These are phyloP conservation scores for Spheniscus mendiculus DNA, from an alignment of 2,113 vertebrate species.

Conservation along the genomic window DNA sequence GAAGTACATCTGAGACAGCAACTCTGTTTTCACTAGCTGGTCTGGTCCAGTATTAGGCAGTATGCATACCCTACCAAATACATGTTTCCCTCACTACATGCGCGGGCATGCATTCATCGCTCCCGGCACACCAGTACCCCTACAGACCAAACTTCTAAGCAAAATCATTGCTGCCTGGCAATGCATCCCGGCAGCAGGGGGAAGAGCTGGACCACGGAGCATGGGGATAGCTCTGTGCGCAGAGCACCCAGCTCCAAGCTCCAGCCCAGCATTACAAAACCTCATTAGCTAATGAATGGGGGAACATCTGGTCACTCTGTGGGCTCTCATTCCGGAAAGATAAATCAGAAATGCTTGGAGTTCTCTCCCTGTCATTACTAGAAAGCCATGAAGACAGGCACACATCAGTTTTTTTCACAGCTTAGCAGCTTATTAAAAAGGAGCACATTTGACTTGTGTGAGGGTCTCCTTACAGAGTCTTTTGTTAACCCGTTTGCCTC, in stretches of 20 bases:
- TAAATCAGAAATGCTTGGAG: not conserved
- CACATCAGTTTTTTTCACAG: not conserved
- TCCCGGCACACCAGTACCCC: not conserved
- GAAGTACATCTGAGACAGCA: not conserved
- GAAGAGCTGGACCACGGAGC: not conserved
- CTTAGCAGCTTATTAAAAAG: not conserved
- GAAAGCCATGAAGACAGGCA: not conserved
- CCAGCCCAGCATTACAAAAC: not conserved
- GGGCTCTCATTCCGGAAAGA: not conserved
- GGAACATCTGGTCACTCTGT: not conserved
- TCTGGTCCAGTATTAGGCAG: not conserved
- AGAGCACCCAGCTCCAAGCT: not conserved
- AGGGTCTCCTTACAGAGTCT: not conserved
- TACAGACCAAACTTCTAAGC: not conserved
- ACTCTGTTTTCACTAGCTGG: not conserved
- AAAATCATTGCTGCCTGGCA: not conserved
- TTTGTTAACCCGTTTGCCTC: not conserved
- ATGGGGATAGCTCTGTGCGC: not conserved
- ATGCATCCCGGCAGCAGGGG: accelerated
- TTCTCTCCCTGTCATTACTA: not conserved
- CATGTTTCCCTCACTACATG: accelerated
- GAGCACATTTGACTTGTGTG: not conserved
- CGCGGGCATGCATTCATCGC: not conserved
- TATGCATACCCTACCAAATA: not conserved
- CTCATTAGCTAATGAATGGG: not conserved